Conservation (phyloP, 1,140 invertebrate species). For the Aplysia californica region DNA sequence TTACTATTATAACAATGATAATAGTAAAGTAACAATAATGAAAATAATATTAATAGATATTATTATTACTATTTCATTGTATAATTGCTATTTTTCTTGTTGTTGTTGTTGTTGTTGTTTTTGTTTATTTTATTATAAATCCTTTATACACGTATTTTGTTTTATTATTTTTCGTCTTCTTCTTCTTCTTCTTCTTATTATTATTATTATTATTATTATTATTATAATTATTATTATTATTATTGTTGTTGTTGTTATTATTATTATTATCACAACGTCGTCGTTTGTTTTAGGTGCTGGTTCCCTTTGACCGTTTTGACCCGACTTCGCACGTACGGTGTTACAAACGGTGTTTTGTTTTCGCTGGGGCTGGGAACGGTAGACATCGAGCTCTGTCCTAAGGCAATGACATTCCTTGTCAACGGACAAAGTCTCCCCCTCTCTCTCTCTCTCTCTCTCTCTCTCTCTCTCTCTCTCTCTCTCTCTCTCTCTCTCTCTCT, state of each 20-base stretch:
- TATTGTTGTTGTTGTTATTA: background rate
- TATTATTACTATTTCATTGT: no score
- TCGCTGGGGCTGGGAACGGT: background rate
- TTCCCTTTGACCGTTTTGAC: background rate
- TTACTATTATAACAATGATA: no score
- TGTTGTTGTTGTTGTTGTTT: no score
- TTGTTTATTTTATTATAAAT: no score
- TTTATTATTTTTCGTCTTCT: no score
- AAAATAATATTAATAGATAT: no score
- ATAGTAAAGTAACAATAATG: no score
- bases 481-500: background rate
- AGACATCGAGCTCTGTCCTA: background rate
- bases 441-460: slow-evolving; percentile 1
- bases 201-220: no score
- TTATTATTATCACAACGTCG: background rate
- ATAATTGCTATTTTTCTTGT: no score
- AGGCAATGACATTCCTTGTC: background rate
- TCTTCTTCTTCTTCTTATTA: no score
- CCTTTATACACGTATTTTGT: no score
- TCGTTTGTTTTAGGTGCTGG: background rate
- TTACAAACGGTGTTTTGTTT: background rate
- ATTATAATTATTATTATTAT: no score
- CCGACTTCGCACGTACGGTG: background rate
- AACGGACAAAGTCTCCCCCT: background rate
- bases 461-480: slow-evolving; percentile 2